phyloP scores from a whole-genome alignment of 2,797 vertebrate species.

The Coendou prehensilis region DNA sequence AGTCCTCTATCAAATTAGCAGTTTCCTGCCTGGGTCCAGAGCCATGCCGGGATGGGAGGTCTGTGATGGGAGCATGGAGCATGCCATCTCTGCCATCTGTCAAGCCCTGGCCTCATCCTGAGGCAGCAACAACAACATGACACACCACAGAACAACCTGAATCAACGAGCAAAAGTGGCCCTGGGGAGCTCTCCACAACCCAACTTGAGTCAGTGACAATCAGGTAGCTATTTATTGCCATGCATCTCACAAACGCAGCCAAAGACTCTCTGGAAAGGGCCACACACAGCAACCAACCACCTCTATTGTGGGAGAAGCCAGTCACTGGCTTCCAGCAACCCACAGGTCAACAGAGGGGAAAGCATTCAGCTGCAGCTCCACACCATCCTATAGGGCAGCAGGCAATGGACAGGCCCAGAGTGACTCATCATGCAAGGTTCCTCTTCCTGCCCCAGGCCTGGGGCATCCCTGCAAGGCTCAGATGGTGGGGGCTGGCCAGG shows the following conservation, averaged over 20 bases:
- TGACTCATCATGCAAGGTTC: constrained; percentile 79
- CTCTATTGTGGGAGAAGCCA: background rate
- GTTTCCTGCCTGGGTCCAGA: constrained; percentile 72
- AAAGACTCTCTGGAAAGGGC: constrained; percentile 62
- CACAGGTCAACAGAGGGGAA: constrained; percentile 58
- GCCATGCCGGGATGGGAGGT: constrained; percentile 74
- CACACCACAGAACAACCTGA: constrained; percentile 41
- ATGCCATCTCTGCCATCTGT: constrained; percentile 82
- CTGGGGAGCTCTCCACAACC: constrained; percentile 74
- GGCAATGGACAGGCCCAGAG: constrained; percentile 61
- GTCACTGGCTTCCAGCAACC: constrained; percentile 33
- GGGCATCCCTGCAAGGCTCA: constrained; percentile 67
- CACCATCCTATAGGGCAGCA: constrained; percentile 63
- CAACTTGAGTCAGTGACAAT: constrained; percentile 71
- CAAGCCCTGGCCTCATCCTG: constrained; percentile 58
- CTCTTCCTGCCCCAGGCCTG: constrained; percentile 64
- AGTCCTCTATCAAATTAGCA: constrained; percentile 39
- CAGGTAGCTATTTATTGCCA: constrained; percentile 64
- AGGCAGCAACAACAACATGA: constrained; percentile 34
- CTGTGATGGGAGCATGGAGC: constrained; percentile 83
- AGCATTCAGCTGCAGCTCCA: constrained; percentile 72
- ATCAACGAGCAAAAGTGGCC: constrained; percentile 68
- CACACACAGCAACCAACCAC: constrained; percentile 37
- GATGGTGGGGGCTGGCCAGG: constrained; percentile 61
- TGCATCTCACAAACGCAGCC: constrained; percentile 74